phyloP scores from a whole-genome alignment of 2,797 vertebrate species.

The Crotalus adamanteus region DNA sequence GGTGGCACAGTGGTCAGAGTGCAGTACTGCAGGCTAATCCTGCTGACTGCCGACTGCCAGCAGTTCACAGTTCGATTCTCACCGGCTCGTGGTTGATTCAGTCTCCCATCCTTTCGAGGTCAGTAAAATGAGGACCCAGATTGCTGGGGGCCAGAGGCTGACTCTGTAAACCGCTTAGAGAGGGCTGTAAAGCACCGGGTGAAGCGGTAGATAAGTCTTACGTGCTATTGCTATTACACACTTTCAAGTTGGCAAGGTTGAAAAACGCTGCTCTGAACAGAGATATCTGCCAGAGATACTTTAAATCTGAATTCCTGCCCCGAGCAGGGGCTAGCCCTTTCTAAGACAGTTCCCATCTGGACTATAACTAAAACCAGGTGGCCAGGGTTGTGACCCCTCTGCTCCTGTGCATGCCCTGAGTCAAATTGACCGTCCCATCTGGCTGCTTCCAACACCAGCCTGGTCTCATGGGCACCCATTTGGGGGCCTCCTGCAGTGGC shows the following conservation, averaged over 20 bases:
- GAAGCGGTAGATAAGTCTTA: too few relatives aligned
- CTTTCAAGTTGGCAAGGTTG: background rate
- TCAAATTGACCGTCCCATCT: background rate
- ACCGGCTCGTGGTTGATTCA: too few relatives aligned
- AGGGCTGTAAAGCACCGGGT: too few relatives aligned
- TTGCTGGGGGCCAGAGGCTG: too few relatives aligned
- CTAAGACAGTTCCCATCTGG: background rate
- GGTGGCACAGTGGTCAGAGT: too few relatives aligned
- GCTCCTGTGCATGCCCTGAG: background rate
- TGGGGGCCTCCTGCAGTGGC: background rate
- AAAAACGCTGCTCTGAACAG: background rate
- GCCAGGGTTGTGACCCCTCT: background rate
- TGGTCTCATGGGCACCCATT: background rate
- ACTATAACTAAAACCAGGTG: background rate
- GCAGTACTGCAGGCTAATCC: too few relatives aligned
- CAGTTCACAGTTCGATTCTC: too few relatives aligned
- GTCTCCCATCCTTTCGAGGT: too few relatives aligned
- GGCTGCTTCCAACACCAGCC: background rate
- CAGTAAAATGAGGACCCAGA: too few relatives aligned
- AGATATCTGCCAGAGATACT: background rate
- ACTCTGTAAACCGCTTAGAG: too few relatives aligned
- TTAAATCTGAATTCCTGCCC: background rate
- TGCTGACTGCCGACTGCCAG: too few relatives aligned
- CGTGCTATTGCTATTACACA: background rate
- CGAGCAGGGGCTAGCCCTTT: background rate